These are phyloP conservation scores for Cricetomys ansorgei DNA, from an alignment of 2,113 vertebrate species.

Conservation along the genomic window DNA sequence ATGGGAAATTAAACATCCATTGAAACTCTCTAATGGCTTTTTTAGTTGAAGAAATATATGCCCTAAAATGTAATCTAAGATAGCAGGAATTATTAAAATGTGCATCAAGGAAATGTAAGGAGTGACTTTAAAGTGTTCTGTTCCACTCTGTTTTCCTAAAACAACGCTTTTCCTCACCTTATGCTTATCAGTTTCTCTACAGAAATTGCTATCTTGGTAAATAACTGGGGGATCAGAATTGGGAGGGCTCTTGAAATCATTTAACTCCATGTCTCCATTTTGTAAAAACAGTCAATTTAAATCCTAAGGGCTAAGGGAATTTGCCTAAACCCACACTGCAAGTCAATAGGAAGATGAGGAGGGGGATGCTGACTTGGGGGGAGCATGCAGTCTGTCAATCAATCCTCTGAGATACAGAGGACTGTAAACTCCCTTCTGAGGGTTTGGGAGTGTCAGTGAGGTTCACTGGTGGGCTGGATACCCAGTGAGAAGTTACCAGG, in stretches of 20 bases:
- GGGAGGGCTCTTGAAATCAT: not conserved
- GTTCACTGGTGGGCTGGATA: not conserved
- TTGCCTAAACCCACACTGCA: not conserved
- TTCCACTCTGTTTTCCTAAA: not conserved
- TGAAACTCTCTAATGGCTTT: not conserved
- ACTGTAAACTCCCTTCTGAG: not conserved
- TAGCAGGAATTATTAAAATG: conserved; percentile 25
- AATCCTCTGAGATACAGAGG: not conserved
- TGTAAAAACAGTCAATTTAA: not conserved
- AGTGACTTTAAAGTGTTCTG: not conserved
- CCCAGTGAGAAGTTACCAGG: not conserved
- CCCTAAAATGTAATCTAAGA: conserved; percentile 50
- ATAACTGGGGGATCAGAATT: accelerated
- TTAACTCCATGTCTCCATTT: not conserved
- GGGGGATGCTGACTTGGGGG: not conserved
- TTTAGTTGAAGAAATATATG: conserved; percentile 59
- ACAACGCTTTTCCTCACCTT: not conserved
- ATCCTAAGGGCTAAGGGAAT: not conserved
- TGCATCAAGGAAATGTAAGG: not conserved
- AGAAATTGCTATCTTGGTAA: not conserved
- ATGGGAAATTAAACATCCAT: conserved; percentile 52
- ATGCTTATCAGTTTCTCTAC: not conserved
- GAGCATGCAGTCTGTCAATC: not conserved
- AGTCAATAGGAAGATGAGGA: not conserved
- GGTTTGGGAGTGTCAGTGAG: not conserved